These are phyloP conservation scores for Limonius californicus DNA, from an alignment of 1,140 invertebrate species.

Conservation along the genomic window DNA sequence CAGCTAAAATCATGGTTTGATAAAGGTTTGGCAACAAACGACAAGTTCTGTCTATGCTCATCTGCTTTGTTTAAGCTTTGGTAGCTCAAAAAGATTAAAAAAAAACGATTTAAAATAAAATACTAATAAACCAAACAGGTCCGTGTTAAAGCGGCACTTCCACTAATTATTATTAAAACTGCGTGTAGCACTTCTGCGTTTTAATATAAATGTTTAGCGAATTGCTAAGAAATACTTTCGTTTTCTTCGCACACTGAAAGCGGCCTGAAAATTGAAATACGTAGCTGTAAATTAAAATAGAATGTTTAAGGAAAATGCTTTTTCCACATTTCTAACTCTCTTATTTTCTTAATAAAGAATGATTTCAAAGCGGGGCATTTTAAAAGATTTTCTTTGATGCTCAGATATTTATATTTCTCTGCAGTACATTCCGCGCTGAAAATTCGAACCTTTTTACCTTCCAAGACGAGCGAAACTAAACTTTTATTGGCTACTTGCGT, in stretches of 20 bases:
- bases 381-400: conserved; percentile 36
- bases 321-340: conserved; percentile 18
- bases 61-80: too few relatives aligned
- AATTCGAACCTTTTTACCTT: background rate
- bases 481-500: background rate
- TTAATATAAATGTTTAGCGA: background rate
- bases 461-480: background rate
- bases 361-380: conserved; percentile 20
- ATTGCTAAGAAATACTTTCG: background rate
- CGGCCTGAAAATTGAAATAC: background rate
- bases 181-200: too few relatives aligned
- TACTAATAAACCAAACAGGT: too few relatives aligned
- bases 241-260: background rate
- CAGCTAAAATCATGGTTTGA: too few relatives aligned
- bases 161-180: too few relatives aligned
- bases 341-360: conserved; percentile 23
- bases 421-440: conserved; percentile 3
- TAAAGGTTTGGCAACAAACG: too few relatives aligned
- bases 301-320: conserved; percentile 10
- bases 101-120: background rate
- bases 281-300: conserved; percentile 8
- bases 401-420: conserved; percentile 26
- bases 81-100: too few relatives aligned
- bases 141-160: too few relatives aligned
- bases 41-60: too few relatives aligned